Percentiles rank a stretch among this genome's conserved stretches.
phyloP scores from a whole-genome alignment of 1,140 invertebrate genomes.

The Hormaphis cornu region DNA sequence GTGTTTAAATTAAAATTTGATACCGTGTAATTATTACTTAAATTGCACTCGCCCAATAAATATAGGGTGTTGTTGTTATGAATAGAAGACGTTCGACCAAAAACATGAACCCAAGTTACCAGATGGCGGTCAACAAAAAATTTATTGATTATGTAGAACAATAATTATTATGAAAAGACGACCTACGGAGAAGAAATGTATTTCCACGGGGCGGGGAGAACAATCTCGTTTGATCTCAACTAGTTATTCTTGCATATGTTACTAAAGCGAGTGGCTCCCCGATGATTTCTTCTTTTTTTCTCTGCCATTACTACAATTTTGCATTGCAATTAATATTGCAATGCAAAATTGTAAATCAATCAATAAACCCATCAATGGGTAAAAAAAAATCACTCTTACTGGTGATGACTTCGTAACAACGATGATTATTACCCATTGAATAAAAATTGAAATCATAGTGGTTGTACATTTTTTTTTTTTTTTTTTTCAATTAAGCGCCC shows the following conservation, averaged over 20 bases:
- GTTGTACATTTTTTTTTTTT: not conserved
- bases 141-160: not conserved
- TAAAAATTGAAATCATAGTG: not conserved
- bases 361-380: no score
- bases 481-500: not conserved
- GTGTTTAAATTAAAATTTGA: not conserved
- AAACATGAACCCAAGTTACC: constrained; percentile 19
- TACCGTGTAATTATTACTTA: not conserved
- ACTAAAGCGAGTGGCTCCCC: constrained; percentile 30
- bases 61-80: not conserved
- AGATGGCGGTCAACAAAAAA: constrained; percentile 5
- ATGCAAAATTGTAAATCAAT: no score
- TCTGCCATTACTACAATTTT: not conserved
- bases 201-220: constrained; percentile 3
- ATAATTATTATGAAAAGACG: not conserved
- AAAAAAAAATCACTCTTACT: not conserved
- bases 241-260: constrained; percentile 27
- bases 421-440: not conserved
- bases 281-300: constrained; percentile 2
- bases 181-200: not conserved
- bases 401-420: not conserved
- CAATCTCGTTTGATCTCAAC: constrained; percentile 29
- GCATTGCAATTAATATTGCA: not conserved
- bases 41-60: not conserved
- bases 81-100: not conserved